A percentile compares a stretch with the other conserved stretches of the same genome.
Evolutionary conservation across 2,888 invertebrate species (phyloP).

Genomic region (Philereme vetulata): DNA sequence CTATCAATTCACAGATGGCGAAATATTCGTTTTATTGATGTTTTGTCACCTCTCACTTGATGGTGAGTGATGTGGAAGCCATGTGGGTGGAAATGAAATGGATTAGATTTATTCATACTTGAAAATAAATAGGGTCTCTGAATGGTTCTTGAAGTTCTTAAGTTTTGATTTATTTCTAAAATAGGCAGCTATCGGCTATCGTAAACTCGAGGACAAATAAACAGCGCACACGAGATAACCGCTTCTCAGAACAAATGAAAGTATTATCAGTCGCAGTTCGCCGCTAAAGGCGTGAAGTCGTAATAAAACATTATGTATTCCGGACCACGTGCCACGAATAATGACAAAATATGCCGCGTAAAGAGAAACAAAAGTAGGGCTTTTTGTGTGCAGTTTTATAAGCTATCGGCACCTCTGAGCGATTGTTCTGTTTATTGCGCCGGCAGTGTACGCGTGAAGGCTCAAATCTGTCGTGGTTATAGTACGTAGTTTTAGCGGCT

Average conservation of each 20-base stretch:
- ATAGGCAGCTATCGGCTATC: slow-evolving; percentile 21
- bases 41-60: slow-evolving; percentile 22
- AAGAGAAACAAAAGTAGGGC: slow-evolving; percentile 72
- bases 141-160: too few species aligned
- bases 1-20: slow-evolving; percentile 35
- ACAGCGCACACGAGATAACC: slow-evolving; percentile 59
- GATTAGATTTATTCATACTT: slow-evolving; percentile 18
- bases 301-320: slow-evolving; percentile 83
- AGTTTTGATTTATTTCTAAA: too few species aligned
- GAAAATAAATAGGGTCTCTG: too few species aligned
- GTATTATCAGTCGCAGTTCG: slow-evolving; percentile 73
- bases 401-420: slow-evolving; percentile 68
- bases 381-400: slow-evolving; percentile 69
- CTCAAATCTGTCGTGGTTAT: slow-evolving; percentile 33
- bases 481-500: slow-evolving; percentile 26
- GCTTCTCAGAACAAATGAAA: slow-evolving; percentile 77
- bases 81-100: slow-evolving; percentile 19
- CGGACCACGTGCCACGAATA: slow-evolving; percentile 78
- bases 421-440: slow-evolving; percentile 56
- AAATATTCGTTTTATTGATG: slow-evolving; percentile 35
- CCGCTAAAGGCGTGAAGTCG: slow-evolving; percentile 78
- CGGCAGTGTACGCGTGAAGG: slow-evolving; percentile 42
- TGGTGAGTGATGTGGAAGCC: slow-evolving; percentile 1
- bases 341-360: slow-evolving; percentile 71
- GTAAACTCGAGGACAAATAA: slow-evolving; percentile 31